Conservation (phyloP, 2,113 vertebrate species). For the Heloderma charlesbogerti region DNA sequence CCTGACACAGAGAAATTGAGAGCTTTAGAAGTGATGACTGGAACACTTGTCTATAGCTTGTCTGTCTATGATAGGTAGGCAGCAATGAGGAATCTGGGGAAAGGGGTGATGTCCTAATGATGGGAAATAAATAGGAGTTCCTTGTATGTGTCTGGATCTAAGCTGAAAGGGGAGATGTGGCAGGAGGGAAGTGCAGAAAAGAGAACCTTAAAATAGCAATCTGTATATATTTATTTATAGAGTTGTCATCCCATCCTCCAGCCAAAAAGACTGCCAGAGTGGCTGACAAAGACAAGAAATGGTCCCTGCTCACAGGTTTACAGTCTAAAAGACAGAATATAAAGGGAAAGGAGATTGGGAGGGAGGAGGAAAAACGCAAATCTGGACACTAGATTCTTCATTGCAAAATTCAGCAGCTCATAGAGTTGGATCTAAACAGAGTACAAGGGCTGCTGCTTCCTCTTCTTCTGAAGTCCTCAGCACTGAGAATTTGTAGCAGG, state of each 20-base stretch:
- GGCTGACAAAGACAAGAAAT: too few species aligned
- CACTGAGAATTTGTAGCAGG: too few species aligned
- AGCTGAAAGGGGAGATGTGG: background rate
- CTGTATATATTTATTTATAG: background rate
- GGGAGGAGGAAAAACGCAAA: too few species aligned
- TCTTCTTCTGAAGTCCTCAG: too few species aligned
- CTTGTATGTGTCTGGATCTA: background rate
- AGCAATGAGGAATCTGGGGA: background rate
- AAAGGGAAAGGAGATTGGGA: too few species aligned
- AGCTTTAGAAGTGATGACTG: background rate
- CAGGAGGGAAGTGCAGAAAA: background rate
- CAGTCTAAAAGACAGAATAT: too few species aligned
- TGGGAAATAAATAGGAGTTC: background rate
- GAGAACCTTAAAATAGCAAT: conserved; percentile 1
- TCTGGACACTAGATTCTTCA: too few species aligned
- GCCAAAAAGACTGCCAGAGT: too few species aligned
- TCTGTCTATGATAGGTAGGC: background rate
- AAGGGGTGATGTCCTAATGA: background rate
- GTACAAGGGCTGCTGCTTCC: background rate
- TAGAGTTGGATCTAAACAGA: too few species aligned
- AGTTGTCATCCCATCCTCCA: too few species aligned
- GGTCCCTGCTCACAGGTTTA: too few species aligned
- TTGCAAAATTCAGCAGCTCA: too few species aligned
- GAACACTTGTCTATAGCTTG: background rate
- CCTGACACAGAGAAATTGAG: background rate